phyloP scores from a whole-genome alignment of 2,113 vertebrate genomes.

The Procavia capensis region DNA sequence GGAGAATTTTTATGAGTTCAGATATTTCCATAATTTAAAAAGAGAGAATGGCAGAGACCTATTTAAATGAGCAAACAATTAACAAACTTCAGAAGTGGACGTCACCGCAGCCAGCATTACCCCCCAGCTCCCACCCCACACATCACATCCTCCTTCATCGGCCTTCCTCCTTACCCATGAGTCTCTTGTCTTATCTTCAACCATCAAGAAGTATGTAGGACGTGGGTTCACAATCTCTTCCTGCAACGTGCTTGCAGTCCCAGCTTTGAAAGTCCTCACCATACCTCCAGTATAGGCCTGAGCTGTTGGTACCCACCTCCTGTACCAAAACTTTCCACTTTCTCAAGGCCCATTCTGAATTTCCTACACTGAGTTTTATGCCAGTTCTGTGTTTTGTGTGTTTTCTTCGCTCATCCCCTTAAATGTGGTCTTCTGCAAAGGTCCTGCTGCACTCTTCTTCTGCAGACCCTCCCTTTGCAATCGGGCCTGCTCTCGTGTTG shows the following conservation, averaged over 20 bases:
- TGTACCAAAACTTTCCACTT: neutral
- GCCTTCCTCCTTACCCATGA: neutral
- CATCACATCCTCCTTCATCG: too few species aligned
- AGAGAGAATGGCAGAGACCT: neutral
- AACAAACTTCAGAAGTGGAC: neutral
- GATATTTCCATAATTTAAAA: neutral
- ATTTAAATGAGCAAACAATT: neutral
- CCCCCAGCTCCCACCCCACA: neutral
- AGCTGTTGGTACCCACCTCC: neutral
- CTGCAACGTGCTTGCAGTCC: neutral
- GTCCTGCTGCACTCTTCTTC: neutral
- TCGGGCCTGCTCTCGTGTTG: neutral
- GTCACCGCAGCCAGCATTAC: neutral
- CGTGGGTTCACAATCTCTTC: neutral
- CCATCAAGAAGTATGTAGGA: neutral
- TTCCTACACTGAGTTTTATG: neutral
- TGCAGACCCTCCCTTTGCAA: neutral
- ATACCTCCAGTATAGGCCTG: neutral
- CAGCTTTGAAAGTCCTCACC: neutral
- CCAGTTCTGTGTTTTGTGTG: neutral
- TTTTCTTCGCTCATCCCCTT: neutral
- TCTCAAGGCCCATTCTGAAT: neutral
- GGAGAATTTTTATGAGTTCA: neutral
- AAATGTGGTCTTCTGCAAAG: neutral
- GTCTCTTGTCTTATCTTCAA: neutral